Evolutionary conservation across 92 coral and sea anemone species (phyloP), one percentile per base, ranked within the genome.

Genomic region (Diadumene lineata): DNA sequence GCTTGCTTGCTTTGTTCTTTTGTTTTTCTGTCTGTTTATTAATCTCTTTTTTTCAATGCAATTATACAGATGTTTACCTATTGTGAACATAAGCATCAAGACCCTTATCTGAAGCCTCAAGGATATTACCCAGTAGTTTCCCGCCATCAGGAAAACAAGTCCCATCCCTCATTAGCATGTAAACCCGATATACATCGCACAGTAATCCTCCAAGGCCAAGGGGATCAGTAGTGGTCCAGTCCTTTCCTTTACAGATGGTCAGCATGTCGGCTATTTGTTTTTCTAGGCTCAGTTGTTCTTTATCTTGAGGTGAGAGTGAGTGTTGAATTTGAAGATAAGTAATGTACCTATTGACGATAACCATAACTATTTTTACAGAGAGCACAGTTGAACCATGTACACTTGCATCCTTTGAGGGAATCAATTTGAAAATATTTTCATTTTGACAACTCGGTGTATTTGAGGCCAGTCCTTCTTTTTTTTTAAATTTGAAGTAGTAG

Each of bases 191-290:
- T 1, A 68, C 86, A 26, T 86, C 89, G 58, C 81, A 43, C 44
- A 86, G 72, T 66, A 86, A 43, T 23, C 90, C 90, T 4, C 90
- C 90, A 21, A 86, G 64, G 6, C 90, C 90, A 13, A 86, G 83
- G 25, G 90, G 86, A 60, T 86, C 90, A 4, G 90, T 61, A 9
- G 90, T 86, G 51, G 32, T 72, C 90, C 90, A 86, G 75, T 86
- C 90, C 28, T 65, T 76, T 1, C 90, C 90, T 31, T 65, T 70
- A 44, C 90, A 86, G 0, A 86, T 76, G 22, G 69, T 68, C 11
- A 69, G 31, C 86, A 86, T 81, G 46, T 86, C 90, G 3, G 74
- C 34, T 50, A 81, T 81, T 71, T 81, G 86, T 17, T 55, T 56
- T 61, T 67, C 64, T 23, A 86, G 60, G 61, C 69, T 72, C 51